Evolutionary conservation across 2,888 invertebrate species (phyloP).

Genomic region (Tenthredo distinguenda): DNA sequence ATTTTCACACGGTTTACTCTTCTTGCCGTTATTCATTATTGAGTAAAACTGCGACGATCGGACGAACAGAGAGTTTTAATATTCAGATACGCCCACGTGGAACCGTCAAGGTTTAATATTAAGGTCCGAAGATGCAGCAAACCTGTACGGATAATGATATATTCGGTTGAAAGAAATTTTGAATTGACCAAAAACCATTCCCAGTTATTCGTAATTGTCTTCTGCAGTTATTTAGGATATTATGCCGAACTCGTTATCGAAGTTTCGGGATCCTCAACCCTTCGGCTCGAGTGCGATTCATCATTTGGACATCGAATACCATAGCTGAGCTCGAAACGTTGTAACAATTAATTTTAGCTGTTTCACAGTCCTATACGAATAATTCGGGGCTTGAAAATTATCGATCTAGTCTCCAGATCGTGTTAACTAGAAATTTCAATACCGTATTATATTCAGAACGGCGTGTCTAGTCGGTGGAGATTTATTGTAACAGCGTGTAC

Average conservation of each 20-base stretch:
- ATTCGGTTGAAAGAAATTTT: background rate
- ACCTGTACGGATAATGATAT: background rate
- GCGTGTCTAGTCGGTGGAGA: slow-evolving; percentile 51
- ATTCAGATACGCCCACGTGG: slow-evolving; percentile 73
- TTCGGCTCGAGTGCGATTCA: background rate
- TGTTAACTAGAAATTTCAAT: slow-evolving; percentile 10
- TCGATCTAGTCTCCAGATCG: slow-evolving; percentile 1
- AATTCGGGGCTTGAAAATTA: background rate
- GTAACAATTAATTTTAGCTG: background rate
- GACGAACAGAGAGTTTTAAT: slow-evolving; percentile 68
- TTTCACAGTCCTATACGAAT: background rate
- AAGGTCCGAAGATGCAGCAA: slow-evolving; percentile 53
- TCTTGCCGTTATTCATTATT: slow-evolving; percentile 65
- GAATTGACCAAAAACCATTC: background rate
- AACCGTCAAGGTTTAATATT: slow-evolving; percentile 60
- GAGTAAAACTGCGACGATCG: slow-evolving; percentile 54
- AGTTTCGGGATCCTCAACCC: background rate
- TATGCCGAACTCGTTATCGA: background rate
- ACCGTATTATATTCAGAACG: slow-evolving; percentile 19
- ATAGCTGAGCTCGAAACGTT: background rate
- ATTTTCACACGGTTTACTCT: slow-evolving; percentile 68
- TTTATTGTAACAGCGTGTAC: slow-evolving; percentile 64
- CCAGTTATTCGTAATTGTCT: background rate
- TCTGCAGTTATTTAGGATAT: background rate
- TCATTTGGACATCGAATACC: background rate